phyloP scores from a whole-genome alignment of 2,888 invertebrate species.

The Anticlea derivata region DNA sequence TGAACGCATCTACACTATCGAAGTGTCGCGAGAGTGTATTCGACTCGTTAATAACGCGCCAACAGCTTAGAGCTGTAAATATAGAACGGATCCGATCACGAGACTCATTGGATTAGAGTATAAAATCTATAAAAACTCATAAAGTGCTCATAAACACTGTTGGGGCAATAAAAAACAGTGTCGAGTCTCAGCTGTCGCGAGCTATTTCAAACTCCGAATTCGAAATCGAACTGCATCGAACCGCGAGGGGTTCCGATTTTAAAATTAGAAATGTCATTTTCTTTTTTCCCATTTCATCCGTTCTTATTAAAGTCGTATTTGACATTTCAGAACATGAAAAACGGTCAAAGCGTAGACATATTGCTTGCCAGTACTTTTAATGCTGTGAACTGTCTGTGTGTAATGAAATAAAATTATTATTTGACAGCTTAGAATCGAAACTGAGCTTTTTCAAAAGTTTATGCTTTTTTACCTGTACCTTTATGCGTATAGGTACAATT shows the following conservation, averaged over 20 bases:
- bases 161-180: slow-evolving; percentile 81
- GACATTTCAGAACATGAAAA: slow-evolving; percentile 34
- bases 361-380: slow-evolving; percentile 30
- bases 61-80: slow-evolving; percentile 62
- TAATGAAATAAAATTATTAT: neutral
- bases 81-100: slow-evolving; percentile 70
- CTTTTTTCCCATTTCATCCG: slow-evolving; percentile 49
- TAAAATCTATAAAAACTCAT: slow-evolving; percentile 81
- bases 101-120: slow-evolving; percentile 72
- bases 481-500: too few relatives aligned
- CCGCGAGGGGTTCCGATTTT: slow-evolving; percentile 67
- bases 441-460: neutral
- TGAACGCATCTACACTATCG: slow-evolving; percentile 20
- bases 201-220: slow-evolving; percentile 74
- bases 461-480: too few relatives aligned
- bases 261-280: slow-evolving; percentile 67
- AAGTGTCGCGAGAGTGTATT: slow-evolving; percentile 34
- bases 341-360: slow-evolving; percentile 23
- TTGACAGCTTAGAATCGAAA: neutral
- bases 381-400: slow-evolving; percentile 12
- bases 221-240: slow-evolving; percentile 75
- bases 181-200: slow-evolving; percentile 81
- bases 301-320: slow-evolving; percentile 45
- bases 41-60: slow-evolving; percentile 56
- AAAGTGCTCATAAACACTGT: slow-evolving; percentile 82